A percentile compares a stretch with the other conserved stretches of the same genome.
phyloP scores from a whole-genome alignment of 2,888 invertebrate genomes.

The Hypselothyrea guttata region DNA sequence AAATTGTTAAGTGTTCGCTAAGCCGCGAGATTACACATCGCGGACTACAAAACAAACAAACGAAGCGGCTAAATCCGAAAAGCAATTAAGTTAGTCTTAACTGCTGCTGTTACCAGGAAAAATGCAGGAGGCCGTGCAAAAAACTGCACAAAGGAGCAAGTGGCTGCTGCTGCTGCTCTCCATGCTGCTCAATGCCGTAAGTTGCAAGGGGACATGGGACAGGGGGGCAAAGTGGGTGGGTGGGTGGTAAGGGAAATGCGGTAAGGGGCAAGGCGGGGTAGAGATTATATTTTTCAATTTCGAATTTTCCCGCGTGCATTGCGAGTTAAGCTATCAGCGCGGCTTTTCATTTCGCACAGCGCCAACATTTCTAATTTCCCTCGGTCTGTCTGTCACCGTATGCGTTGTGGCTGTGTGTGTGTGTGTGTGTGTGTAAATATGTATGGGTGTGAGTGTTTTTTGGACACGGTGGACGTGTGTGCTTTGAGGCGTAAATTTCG shows the following conservation, averaged over 20 bases:
- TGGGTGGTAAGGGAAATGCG: neutral
- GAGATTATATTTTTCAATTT: conserved; percentile 63
- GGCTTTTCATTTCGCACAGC: conserved; percentile 11
- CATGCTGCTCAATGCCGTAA: conserved; percentile 80
- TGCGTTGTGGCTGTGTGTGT: neutral
- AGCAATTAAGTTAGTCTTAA: conserved; percentile 30
- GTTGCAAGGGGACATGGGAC: conserved; percentile 32
- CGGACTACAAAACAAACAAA: neutral
- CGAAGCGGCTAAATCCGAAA: conserved; percentile 1
- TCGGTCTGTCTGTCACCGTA: conserved; percentile 6
- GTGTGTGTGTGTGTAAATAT: conserved; percentile 11
- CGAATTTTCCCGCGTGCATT: conserved; percentile 27
- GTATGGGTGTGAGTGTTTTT: neutral
- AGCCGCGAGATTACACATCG: conserved; percentile 2
- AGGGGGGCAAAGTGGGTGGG: neutral
- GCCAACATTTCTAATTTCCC: conserved; percentile 26
- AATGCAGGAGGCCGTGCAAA: conserved; percentile 52
- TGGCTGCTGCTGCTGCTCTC: conserved; percentile 72
- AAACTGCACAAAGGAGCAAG: conserved; percentile 57
- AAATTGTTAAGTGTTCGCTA: conserved; percentile 21
- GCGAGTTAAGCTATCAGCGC: conserved; percentile 16
- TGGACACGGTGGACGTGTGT: conserved; percentile 36
- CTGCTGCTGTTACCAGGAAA: conserved; percentile 14
- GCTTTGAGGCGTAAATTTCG: conserved; percentile 41
- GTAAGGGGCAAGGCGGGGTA: neutral